Conservation (phyloP, 1,140 invertebrate species). For the Drosophila mojavensis region DNA sequence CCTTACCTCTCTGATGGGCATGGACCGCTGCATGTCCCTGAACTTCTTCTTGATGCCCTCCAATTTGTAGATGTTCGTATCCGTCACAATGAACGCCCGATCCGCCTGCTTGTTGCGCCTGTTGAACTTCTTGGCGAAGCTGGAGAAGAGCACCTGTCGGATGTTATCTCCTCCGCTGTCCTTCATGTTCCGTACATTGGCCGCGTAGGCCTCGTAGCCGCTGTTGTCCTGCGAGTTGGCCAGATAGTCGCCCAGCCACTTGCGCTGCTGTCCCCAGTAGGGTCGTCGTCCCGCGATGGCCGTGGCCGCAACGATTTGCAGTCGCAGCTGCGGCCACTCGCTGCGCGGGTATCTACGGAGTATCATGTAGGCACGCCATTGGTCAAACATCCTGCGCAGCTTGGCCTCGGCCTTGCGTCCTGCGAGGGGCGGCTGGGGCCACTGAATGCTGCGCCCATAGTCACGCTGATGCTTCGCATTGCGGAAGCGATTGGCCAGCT, state of each 20-base stretch:
- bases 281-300: slow-evolving; percentile 89
- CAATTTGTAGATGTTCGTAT: slow-evolving; percentile 94
- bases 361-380: slow-evolving; percentile 95
- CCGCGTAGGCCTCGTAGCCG: slow-evolving; percentile 88
- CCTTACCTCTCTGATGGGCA: slow-evolving; percentile 90
- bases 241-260: slow-evolving; percentile 97
- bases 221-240: slow-evolving; percentile 91
- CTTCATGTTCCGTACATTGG: slow-evolving; percentile 89
- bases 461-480: slow-evolving; percentile 87
- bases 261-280: slow-evolving; percentile 92
- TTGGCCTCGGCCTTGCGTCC: slow-evolving; percentile 85
- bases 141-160: slow-evolving; percentile 87
- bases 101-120: slow-evolving; percentile 94
- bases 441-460: slow-evolving; percentile 91
- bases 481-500: slow-evolving; percentile 88
- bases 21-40: slow-evolving; percentile 93
- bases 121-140: slow-evolving; percentile 88
- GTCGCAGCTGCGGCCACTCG: slow-evolving; percentile 94
- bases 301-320: slow-evolving; percentile 92
- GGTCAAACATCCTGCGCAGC: slow-evolving; percentile 86
- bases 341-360: slow-evolving; percentile 91
- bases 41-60: slow-evolving; percentile 92
- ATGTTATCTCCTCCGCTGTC: slow-evolving; percentile 87
- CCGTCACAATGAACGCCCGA: slow-evolving; percentile 94
- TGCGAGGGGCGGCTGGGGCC: slow-evolving; percentile 91